phyloP scores from a whole-genome alignment of 1,140 invertebrate species.

The Drosophila auraria region DNA sequence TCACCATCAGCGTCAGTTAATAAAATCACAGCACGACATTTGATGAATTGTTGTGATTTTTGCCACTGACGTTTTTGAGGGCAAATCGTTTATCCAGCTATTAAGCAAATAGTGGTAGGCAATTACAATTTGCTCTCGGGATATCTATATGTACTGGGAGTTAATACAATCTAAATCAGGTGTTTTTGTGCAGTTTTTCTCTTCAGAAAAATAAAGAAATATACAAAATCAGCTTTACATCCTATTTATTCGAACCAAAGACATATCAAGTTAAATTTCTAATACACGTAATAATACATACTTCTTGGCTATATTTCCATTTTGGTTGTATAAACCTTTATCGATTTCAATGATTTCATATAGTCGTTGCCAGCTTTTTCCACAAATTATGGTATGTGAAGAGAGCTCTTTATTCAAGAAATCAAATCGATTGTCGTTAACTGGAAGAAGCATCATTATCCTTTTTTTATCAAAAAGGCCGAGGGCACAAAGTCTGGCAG shows the following conservation, averaged over 20 bases:
- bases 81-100: constrained; percentile 65
- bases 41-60: constrained; percentile 75
- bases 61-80: constrained; percentile 59
- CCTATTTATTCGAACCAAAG: too few relatives aligned
- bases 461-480: constrained; percentile 1
- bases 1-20: constrained; percentile 81
- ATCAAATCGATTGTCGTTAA: neutral
- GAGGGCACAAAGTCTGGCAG: neutral
- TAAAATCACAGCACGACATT: constrained; percentile 75
- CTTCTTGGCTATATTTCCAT: too few relatives aligned
- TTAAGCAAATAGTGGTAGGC: constrained; percentile 45
- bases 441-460: neutral
- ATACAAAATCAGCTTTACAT: too few relatives aligned
- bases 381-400: neutral
- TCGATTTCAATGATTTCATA: too few relatives aligned
- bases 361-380: neutral
- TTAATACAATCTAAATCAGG: neutral
- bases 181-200: too few relatives aligned
- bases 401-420: neutral
- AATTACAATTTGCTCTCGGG: constrained; percentile 1
- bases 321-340: too few relatives aligned
- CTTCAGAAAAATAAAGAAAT: too few relatives aligned
- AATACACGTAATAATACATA: too few relatives aligned
- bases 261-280: too few relatives aligned
- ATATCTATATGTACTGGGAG: neutral